These are phyloP conservation scores for Bradypodion ventrale DNA, from an alignment of 2,797 vertebrate genomes.

Conservation along the genomic window DNA sequence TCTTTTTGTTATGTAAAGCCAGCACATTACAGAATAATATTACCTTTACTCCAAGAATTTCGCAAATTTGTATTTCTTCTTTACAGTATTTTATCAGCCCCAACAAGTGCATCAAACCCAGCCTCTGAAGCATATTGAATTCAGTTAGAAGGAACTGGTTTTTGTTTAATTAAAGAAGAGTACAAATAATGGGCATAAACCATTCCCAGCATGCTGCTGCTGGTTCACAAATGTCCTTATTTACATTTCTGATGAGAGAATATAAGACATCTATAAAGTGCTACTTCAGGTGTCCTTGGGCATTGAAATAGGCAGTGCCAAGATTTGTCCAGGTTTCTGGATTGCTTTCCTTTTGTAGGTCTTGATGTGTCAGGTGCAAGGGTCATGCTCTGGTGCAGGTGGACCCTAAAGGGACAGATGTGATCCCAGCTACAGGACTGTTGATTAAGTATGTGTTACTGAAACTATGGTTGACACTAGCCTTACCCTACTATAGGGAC, in stretches of 20 bases:
- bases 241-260: conserved; percentile 43
- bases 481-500: conserved; percentile 60
- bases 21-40: neutral
- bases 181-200: conserved; percentile 25
- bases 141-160: conserved; percentile 43
- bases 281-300: conserved; percentile 27
- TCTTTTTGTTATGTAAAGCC: neutral
- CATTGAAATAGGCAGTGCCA: conserved; percentile 51
- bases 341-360: conserved; percentile 39
- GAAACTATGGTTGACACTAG: conserved; percentile 69
- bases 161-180: conserved; percentile 27
- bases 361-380: conserved; percentile 63
- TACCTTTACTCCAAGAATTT: neutral
- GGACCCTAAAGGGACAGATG: conserved; percentile 59
- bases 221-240: conserved; percentile 40
- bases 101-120: conserved; percentile 38
- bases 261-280: conserved; percentile 18
- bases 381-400: conserved; percentile 66
- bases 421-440: conserved; percentile 61
- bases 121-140: conserved; percentile 23
- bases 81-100: conserved; percentile 27
- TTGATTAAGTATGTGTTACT: conserved; percentile 63
- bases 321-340: conserved; percentile 30
- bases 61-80: neutral
- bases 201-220: conserved; percentile 33